phyloP scores from a whole-genome alignment of 1,140 invertebrate species.

The Tetramorium parvispinum region DNA sequence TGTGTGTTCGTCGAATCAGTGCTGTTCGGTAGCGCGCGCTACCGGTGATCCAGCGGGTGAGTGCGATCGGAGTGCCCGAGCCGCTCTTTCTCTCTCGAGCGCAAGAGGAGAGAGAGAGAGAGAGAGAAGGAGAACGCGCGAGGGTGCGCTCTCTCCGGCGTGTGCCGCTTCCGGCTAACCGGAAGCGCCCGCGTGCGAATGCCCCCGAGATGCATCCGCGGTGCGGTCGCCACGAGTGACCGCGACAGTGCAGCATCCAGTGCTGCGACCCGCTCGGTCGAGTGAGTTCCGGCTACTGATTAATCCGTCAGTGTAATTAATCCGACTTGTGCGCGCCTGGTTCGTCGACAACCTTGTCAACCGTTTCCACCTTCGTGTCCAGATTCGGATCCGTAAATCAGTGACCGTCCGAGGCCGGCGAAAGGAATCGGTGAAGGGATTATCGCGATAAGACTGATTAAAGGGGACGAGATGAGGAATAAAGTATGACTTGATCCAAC shows the following conservation, averaged over 20 bases:
- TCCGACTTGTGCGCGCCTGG: conserved; percentile 67
- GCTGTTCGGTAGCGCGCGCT: conserved; percentile 68
- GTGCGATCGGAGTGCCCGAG: conserved; percentile 71
- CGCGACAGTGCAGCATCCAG: conserved; percentile 62
- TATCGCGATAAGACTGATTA: not conserved
- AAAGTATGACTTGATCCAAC: conserved; percentile 9
- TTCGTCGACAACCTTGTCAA: conserved; percentile 49
- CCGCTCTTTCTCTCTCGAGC: not conserved
- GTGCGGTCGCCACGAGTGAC: conserved; percentile 70
- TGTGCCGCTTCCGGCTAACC: conserved; percentile 62
- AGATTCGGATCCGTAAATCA: not conserved
- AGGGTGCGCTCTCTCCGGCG: conserved; percentile 64
- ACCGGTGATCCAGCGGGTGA: conserved; percentile 70
- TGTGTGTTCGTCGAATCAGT: conserved; percentile 74
- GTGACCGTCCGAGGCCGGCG: not conserved
- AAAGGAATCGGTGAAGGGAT: not conserved
- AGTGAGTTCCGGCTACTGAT: conserved; percentile 61
- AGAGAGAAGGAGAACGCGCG: not conserved
- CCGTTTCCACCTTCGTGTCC: conserved; percentile 15
- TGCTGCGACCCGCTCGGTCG: conserved; percentile 59
- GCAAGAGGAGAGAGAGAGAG: not conserved
- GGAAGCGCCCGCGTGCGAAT: conserved; percentile 67
- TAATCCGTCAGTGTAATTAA: conserved; percentile 68
- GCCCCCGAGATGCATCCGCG: conserved; percentile 65
- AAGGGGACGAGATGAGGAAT: not conserved